phyloP scores from a whole-genome alignment of 2,888 invertebrate genomes.

The Cremastinae sp. region DNA sequence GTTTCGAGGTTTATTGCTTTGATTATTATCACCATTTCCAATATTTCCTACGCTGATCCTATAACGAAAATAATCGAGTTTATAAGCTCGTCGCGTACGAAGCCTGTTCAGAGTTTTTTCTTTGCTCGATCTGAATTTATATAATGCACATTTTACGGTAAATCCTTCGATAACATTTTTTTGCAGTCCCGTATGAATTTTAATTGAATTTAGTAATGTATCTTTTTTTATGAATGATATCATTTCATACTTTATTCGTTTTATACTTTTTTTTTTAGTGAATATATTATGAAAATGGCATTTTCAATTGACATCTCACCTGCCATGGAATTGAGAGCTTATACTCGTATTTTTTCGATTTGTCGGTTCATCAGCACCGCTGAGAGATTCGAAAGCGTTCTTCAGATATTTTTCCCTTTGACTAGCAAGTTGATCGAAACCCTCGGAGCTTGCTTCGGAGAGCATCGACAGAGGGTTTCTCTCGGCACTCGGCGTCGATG shows the following conservation, averaged over 20 bases:
- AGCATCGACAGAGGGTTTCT: conserved; percentile 86
- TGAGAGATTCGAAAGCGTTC: conserved; percentile 87
- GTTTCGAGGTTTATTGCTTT: conserved; percentile 80
- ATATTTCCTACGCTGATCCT: conserved; percentile 63
- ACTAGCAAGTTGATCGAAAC: conserved; percentile 82
- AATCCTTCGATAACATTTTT: no score
- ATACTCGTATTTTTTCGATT: conserved; percentile 77
- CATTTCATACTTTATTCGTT: no score
- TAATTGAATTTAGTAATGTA: no score
- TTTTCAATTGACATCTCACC: conserved; percentile 64
- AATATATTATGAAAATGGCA: neutral
- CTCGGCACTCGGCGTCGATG: conserved; percentile 91
- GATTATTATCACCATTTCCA: conserved; percentile 63
- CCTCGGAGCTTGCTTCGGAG: conserved; percentile 88
- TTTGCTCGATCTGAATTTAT: no score
- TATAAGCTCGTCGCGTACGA: no score
- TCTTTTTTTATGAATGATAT: no score
- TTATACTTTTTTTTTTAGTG: no score
- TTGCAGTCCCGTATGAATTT: no score
- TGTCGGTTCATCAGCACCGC: conserved; percentile 83
- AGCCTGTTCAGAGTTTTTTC: no score
- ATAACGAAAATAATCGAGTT: neutral
- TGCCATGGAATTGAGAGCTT: conserved; percentile 80
- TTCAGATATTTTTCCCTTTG: conserved; percentile 84
- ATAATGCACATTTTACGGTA: no score